Base-by-base conservation (phyloP, 1,140 invertebrate species). In the Pararge aegeria region DNA sequence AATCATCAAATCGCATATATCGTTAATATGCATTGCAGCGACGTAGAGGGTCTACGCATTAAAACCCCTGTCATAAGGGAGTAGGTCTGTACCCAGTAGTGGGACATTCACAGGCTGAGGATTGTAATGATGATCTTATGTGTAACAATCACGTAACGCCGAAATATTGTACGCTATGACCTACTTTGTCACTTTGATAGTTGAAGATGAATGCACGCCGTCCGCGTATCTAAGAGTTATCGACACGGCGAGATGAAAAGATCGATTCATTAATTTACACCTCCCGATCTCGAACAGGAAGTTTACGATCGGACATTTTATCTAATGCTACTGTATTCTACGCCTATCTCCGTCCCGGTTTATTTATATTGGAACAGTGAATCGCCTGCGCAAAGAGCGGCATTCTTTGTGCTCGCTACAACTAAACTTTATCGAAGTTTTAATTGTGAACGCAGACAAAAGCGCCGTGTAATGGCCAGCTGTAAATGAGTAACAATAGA, bases 391-490 rank as follows among this genome's bases (percentile, higher is more conserved):
- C 75, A 77, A 83, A 72, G 75, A 78, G 77, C 83, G 83, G 83
- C 80, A 76, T 76, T 77, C 80, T 87, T 87, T 87, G 83, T 84
- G 67, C 57, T 62, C 56, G 59, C 55, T 74, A 75, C 75, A 73
- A 80, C 76, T 75, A 78, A 84, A 79, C 77, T 82, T 82, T 84
- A 82, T 85, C 70, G 72, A 78, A 83, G 68, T 83, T 87, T 87
- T 87, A 87, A 86, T 86, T 85, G 79, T 83, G 76, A 81, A 77
- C 71, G 75, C 78, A 84, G 80, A 84, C 81, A 80, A 84, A 82
- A 79, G 79, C 66, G 73, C 71, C 65, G 61, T 66, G 73, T 82
- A 74, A 83, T 71, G 68, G 59, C 68, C 66, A 63, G 56, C 62
- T 61, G 69, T 68, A 68, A 71, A 71, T 68, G 55, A 55, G 61